Conservation (phyloP, 2,888 invertebrate species). For the Drosophila paranaensis region DNA sequence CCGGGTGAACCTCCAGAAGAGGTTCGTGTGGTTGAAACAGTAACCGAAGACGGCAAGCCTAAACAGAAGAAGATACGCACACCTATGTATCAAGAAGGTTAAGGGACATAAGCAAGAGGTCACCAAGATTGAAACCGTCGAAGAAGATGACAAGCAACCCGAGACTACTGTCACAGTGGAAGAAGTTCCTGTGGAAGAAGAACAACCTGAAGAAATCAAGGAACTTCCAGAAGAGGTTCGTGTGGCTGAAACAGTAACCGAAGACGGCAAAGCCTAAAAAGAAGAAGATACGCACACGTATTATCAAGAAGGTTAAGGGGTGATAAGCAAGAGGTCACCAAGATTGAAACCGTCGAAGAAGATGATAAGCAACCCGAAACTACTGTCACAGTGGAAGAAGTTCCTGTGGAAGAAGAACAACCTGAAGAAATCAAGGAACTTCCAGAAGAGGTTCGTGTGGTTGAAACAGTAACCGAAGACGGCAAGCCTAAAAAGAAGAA, state of each 20-base stretch:
- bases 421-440: constrained; percentile 32
- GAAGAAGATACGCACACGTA: constrained; percentile 33
- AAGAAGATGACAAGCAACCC: constrained; percentile 9
- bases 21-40: neutral
- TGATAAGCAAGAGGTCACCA: constrained; percentile 28
- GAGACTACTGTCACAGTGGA: constrained; percentile 10
- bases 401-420: constrained; percentile 11
- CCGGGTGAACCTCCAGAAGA: constrained; percentile 3
- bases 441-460: constrained; percentile 34
- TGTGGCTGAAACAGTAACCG: constrained; percentile 15
- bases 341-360: constrained; percentile 32
- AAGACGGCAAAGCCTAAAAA: constrained; percentile 32
- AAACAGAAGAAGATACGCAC: constrained; percentile 30
- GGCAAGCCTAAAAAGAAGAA: constrained; percentile 42
- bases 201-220: constrained; percentile 6
- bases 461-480: constrained; percentile 30
- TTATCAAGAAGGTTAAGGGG: constrained; percentile 17
- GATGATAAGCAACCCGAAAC: constrained; percentile 30
- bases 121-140: constrained; percentile 14
- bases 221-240: constrained; percentile 27
- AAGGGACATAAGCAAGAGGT: constrained; percentile 14
- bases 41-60: constrained; percentile 14
- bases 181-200: constrained; percentile 15
- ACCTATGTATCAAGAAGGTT: constrained; percentile 7
- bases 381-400: constrained; percentile 25